Conservation (phyloP, 2,888 invertebrate species). For the Metallyticus violacea region DNA sequence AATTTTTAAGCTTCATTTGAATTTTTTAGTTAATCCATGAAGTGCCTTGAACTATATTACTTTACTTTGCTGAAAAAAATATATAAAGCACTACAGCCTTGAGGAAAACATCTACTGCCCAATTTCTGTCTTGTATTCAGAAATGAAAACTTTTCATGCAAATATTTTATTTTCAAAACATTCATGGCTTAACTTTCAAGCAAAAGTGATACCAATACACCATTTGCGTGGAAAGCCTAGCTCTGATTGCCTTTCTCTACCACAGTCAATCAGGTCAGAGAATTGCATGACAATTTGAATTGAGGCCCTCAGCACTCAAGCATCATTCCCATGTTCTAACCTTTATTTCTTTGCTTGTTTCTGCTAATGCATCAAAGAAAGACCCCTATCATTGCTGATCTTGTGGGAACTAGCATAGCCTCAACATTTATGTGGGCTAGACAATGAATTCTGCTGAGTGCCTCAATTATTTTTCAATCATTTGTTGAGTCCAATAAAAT, state of each 20-base stretch:
- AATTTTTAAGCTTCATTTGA: neutral
- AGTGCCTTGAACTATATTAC: neutral
- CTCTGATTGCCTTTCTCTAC: neutral
- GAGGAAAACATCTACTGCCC: neutral
- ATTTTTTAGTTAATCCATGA: neutral
- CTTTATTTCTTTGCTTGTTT: neutral
- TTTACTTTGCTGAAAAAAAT: neutral
- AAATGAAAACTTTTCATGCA: neutral
- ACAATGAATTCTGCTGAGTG: neutral
- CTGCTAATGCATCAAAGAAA: neutral
- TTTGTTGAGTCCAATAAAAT: neutral
- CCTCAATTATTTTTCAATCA: neutral
- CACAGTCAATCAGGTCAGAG: neutral
- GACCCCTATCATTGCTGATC: no score
- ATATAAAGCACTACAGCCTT: neutral
- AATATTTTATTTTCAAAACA: neutral
- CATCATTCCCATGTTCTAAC: neutral
- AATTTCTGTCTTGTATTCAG: neutral
- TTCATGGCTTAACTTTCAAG: neutral
- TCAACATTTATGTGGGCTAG: neutral
- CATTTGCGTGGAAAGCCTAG: conserved; percentile 27
- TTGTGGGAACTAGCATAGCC: no score
- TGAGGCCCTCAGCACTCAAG: neutral
- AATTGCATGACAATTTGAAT: neutral
- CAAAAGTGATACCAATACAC: conserved; percentile 1